Base-by-base conservation (phyloP, 2,797 vertebrate species). In the Sebastiscus tertius region DNA sequence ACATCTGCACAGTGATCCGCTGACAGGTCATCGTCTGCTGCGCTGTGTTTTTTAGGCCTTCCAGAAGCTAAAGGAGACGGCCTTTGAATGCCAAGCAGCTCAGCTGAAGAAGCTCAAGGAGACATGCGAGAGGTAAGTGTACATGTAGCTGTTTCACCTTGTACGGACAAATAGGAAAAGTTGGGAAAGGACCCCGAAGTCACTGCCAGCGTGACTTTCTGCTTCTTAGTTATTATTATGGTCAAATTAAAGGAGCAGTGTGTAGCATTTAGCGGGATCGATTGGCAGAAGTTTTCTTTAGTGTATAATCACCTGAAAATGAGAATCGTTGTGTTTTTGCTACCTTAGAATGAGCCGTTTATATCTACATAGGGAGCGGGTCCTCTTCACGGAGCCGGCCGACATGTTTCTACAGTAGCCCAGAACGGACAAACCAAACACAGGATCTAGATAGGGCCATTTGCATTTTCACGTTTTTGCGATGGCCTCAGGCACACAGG, bases 71-170 rank as follows among this genome's bases (percentile, higher is more conserved):
- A 95, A 93, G 85, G 96, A 96, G 14, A 92, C 95, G 0, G 91
- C 96, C 2, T 46, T 81, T 5, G 96, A 97, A 1, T 94, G 95
- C 29, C 96, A 97, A 73, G 55, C 83, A 1, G 6, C 86, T 46
- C 97, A 97, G 89, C 42, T 96, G 69, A 98, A 97, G 91, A 96
- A 95, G 81, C 92, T 97, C 80, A 96, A 94, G 87, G 97, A 98
- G 5, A 88, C 66, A 0, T 97, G 95, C 8, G 97, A 97, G 24
- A 97, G 95, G 97, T 98, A 65, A 82, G 92, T 62, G 34, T 42
- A 42, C 39, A 42, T 42, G 39, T 1, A 4, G 6, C 31, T 6
- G 2, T 36, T 72, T 75, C 31, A 77, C 68, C 31, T 74, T 60
- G 13, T 5, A 14, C 4, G 2, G 16, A 24, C 8, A n/a, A 24